These are phyloP conservation scores for Spisula solida DNA, from an alignment of 2,888 invertebrate genomes.

Conservation along the genomic window DNA sequence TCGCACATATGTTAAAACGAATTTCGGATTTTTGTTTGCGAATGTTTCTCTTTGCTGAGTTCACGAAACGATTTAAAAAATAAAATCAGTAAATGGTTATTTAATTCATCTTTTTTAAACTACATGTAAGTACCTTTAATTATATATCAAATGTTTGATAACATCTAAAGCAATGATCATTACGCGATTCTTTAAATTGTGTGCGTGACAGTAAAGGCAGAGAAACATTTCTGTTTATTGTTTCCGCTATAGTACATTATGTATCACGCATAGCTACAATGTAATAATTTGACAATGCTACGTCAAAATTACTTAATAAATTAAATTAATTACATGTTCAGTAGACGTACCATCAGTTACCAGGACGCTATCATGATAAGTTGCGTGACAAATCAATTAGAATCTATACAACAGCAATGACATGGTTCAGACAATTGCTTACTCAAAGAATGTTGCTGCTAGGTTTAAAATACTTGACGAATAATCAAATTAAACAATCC, in stretches of 20 bases:
- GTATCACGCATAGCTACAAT: neutral
- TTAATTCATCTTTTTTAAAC: no score
- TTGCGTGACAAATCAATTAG: slow-evolving; percentile 6
- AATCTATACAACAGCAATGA: neutral
- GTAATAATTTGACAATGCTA: neutral
- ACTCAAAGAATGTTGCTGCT: neutral
- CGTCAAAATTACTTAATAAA: neutral
- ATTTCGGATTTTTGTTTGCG: no score
- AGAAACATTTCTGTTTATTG: slow-evolving; percentile 1
- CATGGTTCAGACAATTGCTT: neutral
- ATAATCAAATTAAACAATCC: neutral
- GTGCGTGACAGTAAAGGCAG: neutral
- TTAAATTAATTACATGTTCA: neutral
- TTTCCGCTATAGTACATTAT: neutral
- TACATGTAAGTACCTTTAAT: no score
- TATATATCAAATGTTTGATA: neutral
- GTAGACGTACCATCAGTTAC: neutral
- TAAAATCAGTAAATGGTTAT: no score
- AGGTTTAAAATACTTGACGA: neutral
- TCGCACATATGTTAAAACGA: no score
- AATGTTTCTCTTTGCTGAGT: no score
- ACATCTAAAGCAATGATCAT: neutral
- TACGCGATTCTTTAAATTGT: neutral
- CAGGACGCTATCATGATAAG: neutral
- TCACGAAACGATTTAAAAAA: no score